Conservation (phyloP, 2,888 invertebrate species). For the Himalopsyche japonica region DNA sequence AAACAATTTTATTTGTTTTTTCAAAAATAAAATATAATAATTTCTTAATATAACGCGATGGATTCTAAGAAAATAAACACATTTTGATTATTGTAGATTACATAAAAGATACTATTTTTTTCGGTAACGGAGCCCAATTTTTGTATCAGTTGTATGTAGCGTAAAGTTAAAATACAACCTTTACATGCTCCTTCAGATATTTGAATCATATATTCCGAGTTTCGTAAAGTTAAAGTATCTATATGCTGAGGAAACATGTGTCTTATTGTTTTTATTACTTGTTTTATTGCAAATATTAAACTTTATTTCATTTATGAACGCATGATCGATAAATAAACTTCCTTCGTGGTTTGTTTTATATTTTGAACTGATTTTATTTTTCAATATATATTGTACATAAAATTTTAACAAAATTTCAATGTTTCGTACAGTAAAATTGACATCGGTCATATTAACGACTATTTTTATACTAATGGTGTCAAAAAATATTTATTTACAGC, state of each 20-base stretch:
- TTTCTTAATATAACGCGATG: too few species aligned
- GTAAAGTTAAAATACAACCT: constrained; percentile 23
- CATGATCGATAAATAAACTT: not conserved
- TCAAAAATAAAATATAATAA: too few species aligned
- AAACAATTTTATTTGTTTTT: too few species aligned
- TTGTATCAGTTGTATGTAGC: not conserved
- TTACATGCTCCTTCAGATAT: constrained; percentile 31
- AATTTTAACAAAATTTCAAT: too few species aligned
- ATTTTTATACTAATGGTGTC: too few species aligned
- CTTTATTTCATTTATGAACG: not conserved
- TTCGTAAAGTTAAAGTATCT: constrained; percentile 24
- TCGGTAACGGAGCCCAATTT: not conserved
- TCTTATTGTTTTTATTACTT: constrained; percentile 58
- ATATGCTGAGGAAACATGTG: constrained; percentile 53
- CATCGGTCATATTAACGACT: too few species aligned
- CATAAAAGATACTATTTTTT: too few species aligned
- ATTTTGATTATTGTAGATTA: too few species aligned
- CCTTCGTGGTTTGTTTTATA: not conserved
- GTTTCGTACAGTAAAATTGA: too few species aligned
- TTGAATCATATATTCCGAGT: constrained; percentile 31
- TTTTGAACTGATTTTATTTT: not conserved
- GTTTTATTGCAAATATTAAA: constrained; percentile 54
- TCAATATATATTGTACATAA: not conserved
- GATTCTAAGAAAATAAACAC: too few species aligned
- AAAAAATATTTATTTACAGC: too few species aligned